These are phyloP conservation scores for Archocentrus centrarchus DNA, from an alignment of 2,113 vertebrate species.

Conservation along the genomic window DNA sequence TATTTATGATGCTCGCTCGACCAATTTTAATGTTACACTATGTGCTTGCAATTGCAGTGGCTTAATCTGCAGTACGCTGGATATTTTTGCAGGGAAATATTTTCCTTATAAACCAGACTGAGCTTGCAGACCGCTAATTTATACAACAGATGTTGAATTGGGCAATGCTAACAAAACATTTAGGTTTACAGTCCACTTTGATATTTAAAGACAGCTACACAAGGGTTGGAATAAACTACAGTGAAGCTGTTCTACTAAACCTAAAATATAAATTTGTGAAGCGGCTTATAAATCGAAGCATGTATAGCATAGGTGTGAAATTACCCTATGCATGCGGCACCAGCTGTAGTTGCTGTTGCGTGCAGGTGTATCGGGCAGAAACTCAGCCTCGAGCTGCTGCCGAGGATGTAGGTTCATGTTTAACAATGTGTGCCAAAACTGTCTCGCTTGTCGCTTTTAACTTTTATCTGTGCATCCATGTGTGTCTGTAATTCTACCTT, in stretches of 20 bases:
- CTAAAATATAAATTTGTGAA: background rate
- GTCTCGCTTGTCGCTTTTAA: constrained; percentile 39
- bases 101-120: constrained; percentile 63
- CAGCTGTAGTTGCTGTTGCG: constrained; percentile 29
- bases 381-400: constrained; percentile 42
- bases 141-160: constrained; percentile 70
- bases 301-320: background rate
- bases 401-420: constrained; percentile 62
- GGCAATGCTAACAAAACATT: constrained; percentile 62
- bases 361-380: constrained; percentile 52
- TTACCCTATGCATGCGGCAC: constrained; percentile 5
- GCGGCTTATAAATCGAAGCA: background rate
- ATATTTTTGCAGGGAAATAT: constrained; percentile 66
- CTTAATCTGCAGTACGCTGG: constrained; percentile 65
- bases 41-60: constrained; percentile 55
- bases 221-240: constrained; percentile 15
- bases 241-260: background rate
- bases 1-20: constrained; percentile 26
- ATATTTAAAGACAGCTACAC: constrained; percentile 31
- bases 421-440: constrained; percentile 58
- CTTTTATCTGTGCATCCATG: constrained; percentile 51
- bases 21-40: constrained; percentile 51
- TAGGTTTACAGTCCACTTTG: constrained; percentile 38
- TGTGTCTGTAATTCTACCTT: constrained; percentile 57
- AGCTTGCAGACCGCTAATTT: constrained; percentile 62